Evolutionary conservation across 2,113 vertebrate species (phyloP).

Genomic region (Chaenogobius annularis): DNA sequence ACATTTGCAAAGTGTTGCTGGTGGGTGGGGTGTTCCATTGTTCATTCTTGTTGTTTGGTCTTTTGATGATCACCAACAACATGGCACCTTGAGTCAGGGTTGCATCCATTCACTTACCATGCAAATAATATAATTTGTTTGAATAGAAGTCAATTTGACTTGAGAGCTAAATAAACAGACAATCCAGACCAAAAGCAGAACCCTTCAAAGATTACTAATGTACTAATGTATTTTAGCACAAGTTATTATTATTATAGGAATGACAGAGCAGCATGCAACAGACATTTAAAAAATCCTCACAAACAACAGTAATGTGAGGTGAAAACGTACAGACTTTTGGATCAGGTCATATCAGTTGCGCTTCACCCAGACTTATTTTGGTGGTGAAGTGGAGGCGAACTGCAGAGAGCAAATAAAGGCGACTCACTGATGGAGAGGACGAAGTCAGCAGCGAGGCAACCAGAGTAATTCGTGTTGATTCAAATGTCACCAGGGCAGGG

Average conservation of each 20-base stretch:
- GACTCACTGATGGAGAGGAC: conserved; percentile 2
- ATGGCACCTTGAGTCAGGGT: neutral
- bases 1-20: conserved; percentile 2
- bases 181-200: neutral
- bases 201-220: neutral
- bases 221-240: neutral
- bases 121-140: neutral
- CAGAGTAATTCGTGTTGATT: conserved; percentile 51
- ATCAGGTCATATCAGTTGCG: conserved; percentile 17
- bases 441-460: conserved; percentile 22
- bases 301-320: neutral
- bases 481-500: conserved; percentile 58
- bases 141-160: neutral
- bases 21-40: neutral
- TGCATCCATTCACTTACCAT: neutral
- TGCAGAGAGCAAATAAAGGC: neutral
- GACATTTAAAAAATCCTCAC: neutral
- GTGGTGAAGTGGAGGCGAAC: neutral
- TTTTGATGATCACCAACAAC: neutral
- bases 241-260: neutral
- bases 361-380: neutral
- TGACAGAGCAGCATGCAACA: neutral
- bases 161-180: neutral
- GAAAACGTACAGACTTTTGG: neutral
- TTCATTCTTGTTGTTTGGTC: neutral